These are phyloP conservation scores for Tragelaphus buxtoni DNA, from an alignment of 2,113 vertebrate genomes.

Conservation along the genomic window DNA sequence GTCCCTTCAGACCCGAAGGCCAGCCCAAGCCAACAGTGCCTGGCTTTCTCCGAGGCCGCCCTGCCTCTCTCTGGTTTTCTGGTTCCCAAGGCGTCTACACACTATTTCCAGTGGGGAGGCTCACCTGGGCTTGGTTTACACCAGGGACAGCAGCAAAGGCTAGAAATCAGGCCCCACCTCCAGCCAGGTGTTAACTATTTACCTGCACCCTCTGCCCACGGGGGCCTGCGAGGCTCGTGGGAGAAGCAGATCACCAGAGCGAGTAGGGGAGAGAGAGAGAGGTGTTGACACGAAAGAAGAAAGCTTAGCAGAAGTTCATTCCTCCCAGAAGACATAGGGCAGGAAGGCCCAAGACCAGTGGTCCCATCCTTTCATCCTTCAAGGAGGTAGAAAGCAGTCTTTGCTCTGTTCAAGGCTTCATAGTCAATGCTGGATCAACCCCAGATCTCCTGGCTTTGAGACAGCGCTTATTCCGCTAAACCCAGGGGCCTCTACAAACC, in stretches of 20 bases:
- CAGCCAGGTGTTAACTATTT: neutral
- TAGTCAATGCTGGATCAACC: no score
- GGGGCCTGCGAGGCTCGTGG: neutral
- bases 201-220: accelerated
- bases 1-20: neutral
- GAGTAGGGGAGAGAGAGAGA: accelerated
- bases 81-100: neutral
- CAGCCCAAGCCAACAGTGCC: neutral
- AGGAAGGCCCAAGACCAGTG: no score
- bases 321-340: neutral
- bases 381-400: no score
- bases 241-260: neutral
- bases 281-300: neutral
- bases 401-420: no score
- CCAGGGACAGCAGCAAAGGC: neutral
- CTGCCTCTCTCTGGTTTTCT: neutral
- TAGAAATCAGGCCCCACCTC: neutral
- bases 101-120: neutral
- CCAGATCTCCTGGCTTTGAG: no score
- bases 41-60: accelerated
- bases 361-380: no score
- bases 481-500: neutral
- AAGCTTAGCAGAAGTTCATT: neutral
- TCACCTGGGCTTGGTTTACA: neutral
- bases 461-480: neutral